Conservation (phyloP, 1,140 invertebrate genomes). For the Papilio machaon region DNA sequence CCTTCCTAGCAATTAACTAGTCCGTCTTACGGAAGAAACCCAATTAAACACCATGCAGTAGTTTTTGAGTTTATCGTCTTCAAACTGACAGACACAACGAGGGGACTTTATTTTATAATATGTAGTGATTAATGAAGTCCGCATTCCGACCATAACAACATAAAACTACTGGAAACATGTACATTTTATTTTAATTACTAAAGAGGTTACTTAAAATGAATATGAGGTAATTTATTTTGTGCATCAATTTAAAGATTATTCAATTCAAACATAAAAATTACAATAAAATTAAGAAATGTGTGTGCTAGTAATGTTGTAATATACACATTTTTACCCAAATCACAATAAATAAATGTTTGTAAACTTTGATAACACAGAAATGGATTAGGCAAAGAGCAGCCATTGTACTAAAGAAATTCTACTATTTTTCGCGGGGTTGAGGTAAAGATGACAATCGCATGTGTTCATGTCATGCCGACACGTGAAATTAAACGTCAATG, state of each 20-base stretch:
- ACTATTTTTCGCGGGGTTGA: neutral
- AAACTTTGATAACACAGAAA: neutral
- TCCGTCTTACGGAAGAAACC: neutral
- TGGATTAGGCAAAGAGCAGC: neutral
- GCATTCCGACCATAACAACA: slow-evolving; percentile 7
- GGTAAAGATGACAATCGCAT: too few species aligned
- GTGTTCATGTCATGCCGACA: too few species aligned
- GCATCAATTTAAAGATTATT: neutral
- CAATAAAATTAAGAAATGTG: neutral
- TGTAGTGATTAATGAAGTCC: neutral
- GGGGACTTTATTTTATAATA: neutral
- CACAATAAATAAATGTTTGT: neutral
- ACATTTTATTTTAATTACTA: neutral
- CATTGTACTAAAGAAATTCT: neutral
- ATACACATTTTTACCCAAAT: neutral
- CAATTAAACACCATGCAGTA: neutral
- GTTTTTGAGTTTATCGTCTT: neutral
- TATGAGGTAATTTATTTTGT: neutral
- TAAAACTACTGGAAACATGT: neutral
- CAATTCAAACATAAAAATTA: too few species aligned
- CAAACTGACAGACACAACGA: neutral
- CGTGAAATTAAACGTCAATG: too few species aligned
- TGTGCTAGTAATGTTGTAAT: neutral
- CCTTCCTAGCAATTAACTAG: neutral
- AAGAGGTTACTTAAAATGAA: neutral